Evolutionary conservation across 2,888 invertebrate genomes (phyloP).

Genomic region (Eulithis prunata): DNA sequence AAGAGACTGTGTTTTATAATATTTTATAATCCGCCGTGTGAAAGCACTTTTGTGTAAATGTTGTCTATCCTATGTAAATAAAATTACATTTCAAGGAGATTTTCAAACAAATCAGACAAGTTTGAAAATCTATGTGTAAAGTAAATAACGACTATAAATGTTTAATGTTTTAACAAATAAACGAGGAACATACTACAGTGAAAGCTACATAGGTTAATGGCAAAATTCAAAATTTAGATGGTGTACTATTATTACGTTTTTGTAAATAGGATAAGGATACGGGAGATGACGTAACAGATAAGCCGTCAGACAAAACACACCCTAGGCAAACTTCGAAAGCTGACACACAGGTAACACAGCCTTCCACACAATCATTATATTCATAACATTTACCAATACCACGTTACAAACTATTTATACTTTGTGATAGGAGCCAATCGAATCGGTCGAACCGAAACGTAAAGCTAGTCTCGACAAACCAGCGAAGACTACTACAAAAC

Average conservation of each 20-base stretch:
- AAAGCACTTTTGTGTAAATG: too few relatives aligned
- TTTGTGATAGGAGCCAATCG: slow-evolving; percentile 58
- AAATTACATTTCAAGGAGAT: slow-evolving; percentile 48
- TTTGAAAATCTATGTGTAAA: slow-evolving; percentile 54
- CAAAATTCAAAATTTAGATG: slow-evolving; percentile 6
- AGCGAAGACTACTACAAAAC: slow-evolving; percentile 41
- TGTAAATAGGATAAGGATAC: slow-evolving; percentile 73
- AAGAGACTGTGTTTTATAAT: too few relatives aligned
- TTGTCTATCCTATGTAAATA: slow-evolving; percentile 53
- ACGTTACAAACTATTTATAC: slow-evolving; percentile 28
- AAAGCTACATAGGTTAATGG: not conserved
- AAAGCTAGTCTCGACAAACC: slow-evolving; percentile 57
- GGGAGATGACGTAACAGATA: slow-evolving; percentile 69
- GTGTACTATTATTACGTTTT: slow-evolving; percentile 48
- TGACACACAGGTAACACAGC: slow-evolving; percentile 62
- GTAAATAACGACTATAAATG: slow-evolving; percentile 57
- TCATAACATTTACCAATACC: slow-evolving; percentile 21
- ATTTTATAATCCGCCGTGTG: too few relatives aligned
- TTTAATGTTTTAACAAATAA: slow-evolving; percentile 25
- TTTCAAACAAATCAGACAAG: slow-evolving; percentile 52
- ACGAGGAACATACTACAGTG: slow-evolving; percentile 8
- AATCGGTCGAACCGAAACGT: slow-evolving; percentile 60
- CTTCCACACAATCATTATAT: slow-evolving; percentile 43
- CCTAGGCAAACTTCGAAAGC: slow-evolving; percentile 77
- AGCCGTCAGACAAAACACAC: slow-evolving; percentile 70